phyloP scores from a whole-genome alignment of 2,888 invertebrate genomes.

The Erynnis tages region DNA sequence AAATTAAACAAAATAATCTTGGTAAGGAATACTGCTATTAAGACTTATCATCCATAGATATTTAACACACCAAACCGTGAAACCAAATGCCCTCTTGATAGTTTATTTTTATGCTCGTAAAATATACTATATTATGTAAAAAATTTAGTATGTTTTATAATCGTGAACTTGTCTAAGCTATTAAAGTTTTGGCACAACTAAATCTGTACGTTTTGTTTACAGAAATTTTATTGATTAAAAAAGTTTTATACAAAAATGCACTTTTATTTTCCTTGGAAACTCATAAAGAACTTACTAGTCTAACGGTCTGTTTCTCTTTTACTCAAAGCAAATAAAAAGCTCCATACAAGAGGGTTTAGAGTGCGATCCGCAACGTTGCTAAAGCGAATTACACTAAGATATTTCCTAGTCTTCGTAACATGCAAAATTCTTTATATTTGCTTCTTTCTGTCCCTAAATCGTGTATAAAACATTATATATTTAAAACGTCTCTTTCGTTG shows the following conservation, averaged over 20 bases:
- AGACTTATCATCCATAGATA: no score
- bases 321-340: conserved; percentile 24
- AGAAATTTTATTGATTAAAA: conserved; percentile 5
- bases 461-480: background rate
- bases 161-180: background rate
- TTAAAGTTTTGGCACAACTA: background rate
- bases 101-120: no score
- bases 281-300: conserved; percentile 24
- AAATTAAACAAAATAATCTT: no score
- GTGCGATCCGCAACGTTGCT: conserved; percentile 21
- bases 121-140: no score
- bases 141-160: no score
- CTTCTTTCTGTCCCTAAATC: background rate
- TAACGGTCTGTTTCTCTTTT: conserved; percentile 16
- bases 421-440: conserved; percentile 6
- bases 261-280: conserved; percentile 21
- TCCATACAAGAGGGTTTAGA: conserved; percentile 22
- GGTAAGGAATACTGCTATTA: no score
- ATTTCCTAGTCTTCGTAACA: conserved; percentile 8
- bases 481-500: conserved; percentile 61
- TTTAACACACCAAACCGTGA: no score
- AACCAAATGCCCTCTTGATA: no score
- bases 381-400: conserved; percentile 21
- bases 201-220: background rate
- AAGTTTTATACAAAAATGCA: conserved; percentile 14